Evolutionary conservation across 2,797 vertebrate species (phyloP).

Genomic region (Florisuga fusca): DNA sequence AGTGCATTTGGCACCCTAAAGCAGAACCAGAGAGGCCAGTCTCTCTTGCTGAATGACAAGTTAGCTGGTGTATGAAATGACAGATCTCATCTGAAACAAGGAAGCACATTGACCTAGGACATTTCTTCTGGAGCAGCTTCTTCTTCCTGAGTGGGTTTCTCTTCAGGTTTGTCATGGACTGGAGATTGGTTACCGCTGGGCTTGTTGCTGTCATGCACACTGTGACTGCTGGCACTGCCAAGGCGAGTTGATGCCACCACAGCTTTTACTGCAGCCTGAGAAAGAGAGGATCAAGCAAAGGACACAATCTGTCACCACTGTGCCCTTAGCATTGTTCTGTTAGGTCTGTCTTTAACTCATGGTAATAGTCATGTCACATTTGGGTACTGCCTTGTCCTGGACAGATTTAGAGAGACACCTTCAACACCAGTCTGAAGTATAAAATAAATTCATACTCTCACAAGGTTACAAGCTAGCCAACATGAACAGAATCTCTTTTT

Average conservation of each 20-base stretch:
- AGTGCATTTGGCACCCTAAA: slow-evolving; percentile 65
- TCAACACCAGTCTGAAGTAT: not conserved
- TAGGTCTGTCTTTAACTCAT: accelerated
- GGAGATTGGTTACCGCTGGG: slow-evolving; percentile 59
- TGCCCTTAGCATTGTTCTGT: accelerated
- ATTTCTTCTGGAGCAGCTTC: slow-evolving; percentile 39
- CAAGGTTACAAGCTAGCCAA: not conserved
- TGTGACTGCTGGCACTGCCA: slow-evolving; percentile 83
- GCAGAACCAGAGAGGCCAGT: slow-evolving; percentile 76
- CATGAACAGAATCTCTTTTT: not conserved
- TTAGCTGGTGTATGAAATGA: slow-evolving; percentile 69
- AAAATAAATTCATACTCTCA: not conserved
- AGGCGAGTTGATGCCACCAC: slow-evolving; percentile 88
- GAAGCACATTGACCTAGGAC: slow-evolving; percentile 57
- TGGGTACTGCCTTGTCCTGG: not conserved
- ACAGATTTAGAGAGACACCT: not conserved
- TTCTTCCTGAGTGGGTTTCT: slow-evolving; percentile 35
- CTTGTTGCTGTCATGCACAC: slow-evolving; percentile 77
- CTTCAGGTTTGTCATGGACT: slow-evolving; percentile 26
- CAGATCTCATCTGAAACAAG: not conserved
- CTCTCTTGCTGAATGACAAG: slow-evolving; percentile 72
- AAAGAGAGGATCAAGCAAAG: slow-evolving; percentile 21
- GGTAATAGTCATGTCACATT: not conserved
- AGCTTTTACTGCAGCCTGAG: slow-evolving; percentile 88
- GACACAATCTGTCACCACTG: accelerated